Evolutionary conservation across 2,113 vertebrate genomes (phyloP), one percentile per base, ranked within the genome.

Genomic region (Microtus richardsoni): DNA sequence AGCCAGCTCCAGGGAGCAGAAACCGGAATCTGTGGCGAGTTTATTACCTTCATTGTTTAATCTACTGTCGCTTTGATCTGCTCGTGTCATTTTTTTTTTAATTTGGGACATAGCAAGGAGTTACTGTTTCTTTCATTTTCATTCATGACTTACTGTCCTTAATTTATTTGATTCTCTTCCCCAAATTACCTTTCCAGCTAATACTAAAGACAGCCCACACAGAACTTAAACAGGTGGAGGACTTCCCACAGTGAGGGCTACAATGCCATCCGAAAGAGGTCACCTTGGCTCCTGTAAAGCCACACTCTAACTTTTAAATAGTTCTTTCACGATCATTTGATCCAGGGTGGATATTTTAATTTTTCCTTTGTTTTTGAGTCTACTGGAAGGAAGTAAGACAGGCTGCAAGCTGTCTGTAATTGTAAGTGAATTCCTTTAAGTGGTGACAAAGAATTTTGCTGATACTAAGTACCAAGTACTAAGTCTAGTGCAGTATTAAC

Each of bases 221-320:
- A 74, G n/a, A 47, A 41, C 13, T 28, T 52, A 80, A 91, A 86
- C 74, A 74, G 6, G n/a, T 58, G 17, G 44, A 54, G 22, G n/a
- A 44, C 28, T 66, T 88, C 47, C 47, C 33, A 68, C 44, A 17
- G 7, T 3, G 41, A 85, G 64, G 28, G n/a, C 24, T 77, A 44
- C 33, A 7, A 0, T 30, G 84, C 26, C 44, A 12, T 79, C 3
- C 4, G 8, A 33, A 36, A 73, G 52, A 80, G 28, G n/a, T 49
- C 49, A 62, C 47, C 52, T 68, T 2, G 5, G 6, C 39, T 19
- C 41, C 58, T 96, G 86, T 64, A 68, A 94, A 87, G 92, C 26
- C 71, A 95, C 26, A 22, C 39, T 21, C 11, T 36, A 83, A 96
- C 93, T 94, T 97, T 85, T 60, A 71, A 80, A 73, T 58, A 84